These are phyloP conservation scores for Malacosoma neustria DNA, from an alignment of 2,888 invertebrate species.

Conservation along the genomic window DNA sequence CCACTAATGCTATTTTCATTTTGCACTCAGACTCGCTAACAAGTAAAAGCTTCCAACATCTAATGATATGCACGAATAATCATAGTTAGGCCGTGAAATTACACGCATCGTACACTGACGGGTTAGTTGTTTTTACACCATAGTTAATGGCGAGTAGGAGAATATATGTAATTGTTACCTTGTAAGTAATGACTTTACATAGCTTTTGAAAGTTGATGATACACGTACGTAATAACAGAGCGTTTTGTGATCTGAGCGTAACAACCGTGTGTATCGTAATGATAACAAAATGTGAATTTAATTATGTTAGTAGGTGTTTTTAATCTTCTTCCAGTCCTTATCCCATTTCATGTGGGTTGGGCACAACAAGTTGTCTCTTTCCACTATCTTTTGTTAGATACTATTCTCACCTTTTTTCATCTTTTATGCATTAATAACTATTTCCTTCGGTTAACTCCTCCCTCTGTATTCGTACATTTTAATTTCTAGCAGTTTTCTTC, in stretches of 20 bases:
- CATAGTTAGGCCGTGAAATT: conserved; percentile 30
- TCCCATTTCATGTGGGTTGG: too few species aligned
- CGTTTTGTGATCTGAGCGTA: neutral
- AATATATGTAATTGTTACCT: conserved; percentile 40
- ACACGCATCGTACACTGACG: conserved; percentile 31
- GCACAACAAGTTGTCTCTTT: too few species aligned
- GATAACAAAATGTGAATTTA: conserved; percentile 2
- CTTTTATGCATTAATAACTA: too few species aligned
- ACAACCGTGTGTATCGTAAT: conserved; percentile 3
- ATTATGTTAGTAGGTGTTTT: neutral
- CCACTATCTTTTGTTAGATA: too few species aligned
- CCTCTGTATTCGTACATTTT: too few species aligned
- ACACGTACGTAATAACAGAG: conserved; percentile 14
- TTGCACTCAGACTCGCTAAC: conserved; percentile 18
- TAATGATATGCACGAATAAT: conserved; percentile 43
- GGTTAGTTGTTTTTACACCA: conserved; percentile 40
- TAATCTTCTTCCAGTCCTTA: too few species aligned
- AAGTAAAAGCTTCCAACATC: conserved; percentile 27
- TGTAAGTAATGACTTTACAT: conserved; percentile 31
- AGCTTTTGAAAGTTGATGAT: conserved; percentile 45
- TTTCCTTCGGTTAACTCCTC: too few species aligned
- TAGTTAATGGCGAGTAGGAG: conserved; percentile 32
- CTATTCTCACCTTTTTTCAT: too few species aligned
- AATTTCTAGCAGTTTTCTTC: too few species aligned
- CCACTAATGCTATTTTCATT: conserved; percentile 27